Percentiles rank a stretch among this genome's conserved stretches.
These are phyloP conservation scores for Alca torda DNA, from an alignment of 2,797 vertebrate genomes.

Conservation along the genomic window DNA sequence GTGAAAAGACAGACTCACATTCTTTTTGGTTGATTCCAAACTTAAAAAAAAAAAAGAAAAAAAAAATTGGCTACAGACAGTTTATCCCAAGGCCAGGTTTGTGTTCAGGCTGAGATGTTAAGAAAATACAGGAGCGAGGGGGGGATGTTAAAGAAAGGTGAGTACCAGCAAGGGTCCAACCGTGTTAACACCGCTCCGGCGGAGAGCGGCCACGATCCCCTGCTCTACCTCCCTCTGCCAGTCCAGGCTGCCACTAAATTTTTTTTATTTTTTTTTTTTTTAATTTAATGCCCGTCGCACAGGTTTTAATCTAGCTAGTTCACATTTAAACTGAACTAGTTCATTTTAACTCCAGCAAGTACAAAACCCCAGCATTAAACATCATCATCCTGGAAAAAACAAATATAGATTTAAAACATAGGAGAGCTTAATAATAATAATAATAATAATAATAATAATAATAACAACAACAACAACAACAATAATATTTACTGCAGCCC, in stretches of 20 bases:
- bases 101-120: not conserved
- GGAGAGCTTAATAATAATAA: not conserved
- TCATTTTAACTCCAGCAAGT: not conserved
- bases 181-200: rapidly evolving
- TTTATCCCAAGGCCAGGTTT: constrained; percentile 18
- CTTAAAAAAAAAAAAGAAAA: not conserved
- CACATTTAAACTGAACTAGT: not conserved
- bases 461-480: not conserved
- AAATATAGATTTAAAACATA: not conserved
- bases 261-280: not conserved
- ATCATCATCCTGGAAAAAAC: not conserved
- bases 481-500: constrained; percentile 1
- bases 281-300: not conserved
- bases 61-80: not conserved
- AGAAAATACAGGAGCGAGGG: not conserved
- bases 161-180: not conserved
- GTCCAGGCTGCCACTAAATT: not conserved
- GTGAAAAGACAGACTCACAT: constrained; percentile 28
- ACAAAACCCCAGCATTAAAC: not conserved
- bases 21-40: not conserved
- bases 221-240: not conserved
- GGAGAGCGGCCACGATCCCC: not conserved
- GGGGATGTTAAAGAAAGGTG: not conserved
- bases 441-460: no score
- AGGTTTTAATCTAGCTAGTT: not conserved